Percentiles rank a stretch among this genome's conserved stretches.
phyloP scores from a whole-genome alignment of 2,797 vertebrate genomes.

The Notolabrus celidotus region DNA sequence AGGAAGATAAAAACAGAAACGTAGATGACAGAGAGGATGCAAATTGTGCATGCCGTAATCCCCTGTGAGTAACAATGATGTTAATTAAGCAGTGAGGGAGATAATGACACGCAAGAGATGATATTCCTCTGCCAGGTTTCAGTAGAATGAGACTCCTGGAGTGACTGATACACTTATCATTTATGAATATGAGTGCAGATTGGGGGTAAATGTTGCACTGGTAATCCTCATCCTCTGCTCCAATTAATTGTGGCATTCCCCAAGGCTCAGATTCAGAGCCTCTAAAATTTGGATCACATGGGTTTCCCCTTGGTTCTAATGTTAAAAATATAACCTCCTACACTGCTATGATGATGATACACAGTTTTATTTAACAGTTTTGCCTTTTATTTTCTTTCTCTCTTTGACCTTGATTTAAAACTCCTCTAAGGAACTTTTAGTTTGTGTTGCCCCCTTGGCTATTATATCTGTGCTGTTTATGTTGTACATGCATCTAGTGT shows the following conservation, averaged over 20 bases:
- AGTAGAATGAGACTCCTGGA: conserved; percentile 1
- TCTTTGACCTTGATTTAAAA: no score
- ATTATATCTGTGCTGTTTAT: no score
- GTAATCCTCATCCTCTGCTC: background rate
- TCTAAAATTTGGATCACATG: background rate
- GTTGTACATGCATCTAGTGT: no score
- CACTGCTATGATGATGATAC: background rate
- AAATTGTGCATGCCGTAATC: conserved; percentile 25
- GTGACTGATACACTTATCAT: conserved; percentile 23
- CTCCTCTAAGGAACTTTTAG: no score
- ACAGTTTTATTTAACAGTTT: background rate
- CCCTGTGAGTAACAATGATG: conserved; percentile 30
- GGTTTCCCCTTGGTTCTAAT: background rate
- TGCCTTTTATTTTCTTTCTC: background rate
- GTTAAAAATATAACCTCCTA: background rate
- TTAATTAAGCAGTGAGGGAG: conserved; percentile 45
- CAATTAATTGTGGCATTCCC: background rate
- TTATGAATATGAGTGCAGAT: conserved; percentile 7
- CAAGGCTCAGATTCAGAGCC: background rate
- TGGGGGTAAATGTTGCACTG: background rate
- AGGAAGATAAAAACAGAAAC: conserved; percentile 30
- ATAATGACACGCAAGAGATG: conserved; percentile 41
- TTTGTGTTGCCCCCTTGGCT: no score
- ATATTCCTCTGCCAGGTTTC: conserved; percentile 19
- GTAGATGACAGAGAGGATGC: conserved; percentile 35